Conservation (phyloP, 2,113 vertebrate genomes). For the Bungarus multicinctus region DNA sequence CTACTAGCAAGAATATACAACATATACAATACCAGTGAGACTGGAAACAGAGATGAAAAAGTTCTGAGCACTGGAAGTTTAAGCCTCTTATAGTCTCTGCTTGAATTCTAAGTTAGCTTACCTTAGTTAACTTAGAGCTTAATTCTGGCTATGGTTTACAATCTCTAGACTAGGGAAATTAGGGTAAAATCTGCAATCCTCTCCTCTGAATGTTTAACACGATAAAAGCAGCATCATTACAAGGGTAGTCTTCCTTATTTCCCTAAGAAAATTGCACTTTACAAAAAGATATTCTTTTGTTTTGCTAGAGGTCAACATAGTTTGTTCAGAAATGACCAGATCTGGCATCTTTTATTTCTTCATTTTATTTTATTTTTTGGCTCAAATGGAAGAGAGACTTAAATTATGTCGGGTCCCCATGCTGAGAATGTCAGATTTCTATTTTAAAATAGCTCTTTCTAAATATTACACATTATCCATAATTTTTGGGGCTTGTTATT, state of each 20-base stretch:
- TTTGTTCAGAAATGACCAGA: conserved; percentile 3
- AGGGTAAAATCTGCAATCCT: no score
- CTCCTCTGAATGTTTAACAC: background rate
- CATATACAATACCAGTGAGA: background rate
- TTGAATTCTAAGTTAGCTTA: background rate
- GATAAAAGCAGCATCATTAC: background rate
- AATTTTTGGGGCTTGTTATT: background rate
- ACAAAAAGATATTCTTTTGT: background rate
- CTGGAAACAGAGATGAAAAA: background rate
- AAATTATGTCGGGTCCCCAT: background rate
- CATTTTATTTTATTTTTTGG: background rate
- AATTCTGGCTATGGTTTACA: background rate
- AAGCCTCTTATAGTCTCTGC: background rate
- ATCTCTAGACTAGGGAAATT: background rate
- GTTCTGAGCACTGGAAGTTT: background rate
- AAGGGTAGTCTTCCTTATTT: background rate
- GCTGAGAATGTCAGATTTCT: conserved; percentile 5
- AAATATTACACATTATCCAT: conserved; percentile 4
- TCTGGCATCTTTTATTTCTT: background rate
- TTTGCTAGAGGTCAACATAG: background rate
- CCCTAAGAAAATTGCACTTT: background rate
- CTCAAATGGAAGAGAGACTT: background rate
- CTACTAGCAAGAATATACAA: background rate
- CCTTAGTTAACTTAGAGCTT: background rate
- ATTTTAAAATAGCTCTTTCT: background rate